Conservation (phyloP, 1,140 invertebrate genomes). For the Nomia melanderi region DNA sequence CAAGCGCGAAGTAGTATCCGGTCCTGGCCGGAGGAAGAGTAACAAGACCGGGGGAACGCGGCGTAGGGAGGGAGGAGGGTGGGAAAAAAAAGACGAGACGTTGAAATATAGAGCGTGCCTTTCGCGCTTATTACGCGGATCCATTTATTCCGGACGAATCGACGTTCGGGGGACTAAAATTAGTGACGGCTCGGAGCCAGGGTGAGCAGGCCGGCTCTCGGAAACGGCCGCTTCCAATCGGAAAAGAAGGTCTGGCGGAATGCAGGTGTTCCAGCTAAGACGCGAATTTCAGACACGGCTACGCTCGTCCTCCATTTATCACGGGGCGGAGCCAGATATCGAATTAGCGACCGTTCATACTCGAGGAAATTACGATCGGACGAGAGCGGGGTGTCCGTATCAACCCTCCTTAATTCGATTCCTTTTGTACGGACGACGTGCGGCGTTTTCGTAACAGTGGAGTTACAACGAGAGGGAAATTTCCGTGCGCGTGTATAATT, state of each 20-base stretch:
- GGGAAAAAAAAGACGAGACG: background rate
- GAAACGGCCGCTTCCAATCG: conserved; percentile 18
- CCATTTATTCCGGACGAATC: conserved; percentile 39
- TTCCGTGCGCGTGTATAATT: too few species aligned
- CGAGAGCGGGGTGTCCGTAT: too few species aligned
- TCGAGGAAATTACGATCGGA: background rate
- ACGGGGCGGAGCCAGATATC: conserved; percentile 6
- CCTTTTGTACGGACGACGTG: too few species aligned
- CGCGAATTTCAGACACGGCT: conserved; percentile 41
- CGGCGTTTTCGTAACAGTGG: too few species aligned
- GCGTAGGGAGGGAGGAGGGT: background rate
- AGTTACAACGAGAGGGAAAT: too few species aligned
- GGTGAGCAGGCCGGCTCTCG: background rate
- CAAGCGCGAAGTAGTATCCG: background rate
- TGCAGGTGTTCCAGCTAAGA: conserved; percentile 16
- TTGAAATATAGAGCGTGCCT: conserved; percentile 1
- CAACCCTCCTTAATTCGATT: too few species aligned
- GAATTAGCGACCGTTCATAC: conserved; percentile 36
- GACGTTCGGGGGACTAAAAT: conserved; percentile 37
- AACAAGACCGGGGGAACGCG: background rate
- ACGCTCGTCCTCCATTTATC: conserved; percentile 26
- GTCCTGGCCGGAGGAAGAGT: background rate
- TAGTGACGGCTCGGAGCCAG: conserved; percentile 4
- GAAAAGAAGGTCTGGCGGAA: background rate
- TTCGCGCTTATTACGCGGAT: conserved; percentile 8